Evolutionary conservation across 1,140 invertebrate genomes (phyloP), one percentile per base, ranked within the genome.

Genomic region (Rhizoglyphus robini): DNA sequence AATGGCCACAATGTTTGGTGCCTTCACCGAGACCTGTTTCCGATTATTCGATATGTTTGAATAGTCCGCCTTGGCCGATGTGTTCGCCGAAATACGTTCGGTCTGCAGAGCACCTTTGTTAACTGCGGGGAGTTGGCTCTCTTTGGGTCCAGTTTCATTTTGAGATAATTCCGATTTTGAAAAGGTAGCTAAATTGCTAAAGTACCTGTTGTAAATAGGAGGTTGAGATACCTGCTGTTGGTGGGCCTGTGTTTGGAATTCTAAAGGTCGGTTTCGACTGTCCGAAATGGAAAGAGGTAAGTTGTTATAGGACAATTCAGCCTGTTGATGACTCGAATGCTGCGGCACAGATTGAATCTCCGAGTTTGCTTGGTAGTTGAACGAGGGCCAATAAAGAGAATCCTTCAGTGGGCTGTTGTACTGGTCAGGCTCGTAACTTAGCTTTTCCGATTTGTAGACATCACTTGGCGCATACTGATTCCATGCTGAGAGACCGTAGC

Each of bases 1-100:
- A 4, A 69, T 62, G 1, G 67, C 68, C 38, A 68, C 20, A 20
- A 46, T 57, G 29, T 51, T 64, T 60, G 58, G 15, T 36, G 20
- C 23, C 32, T 38, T 61, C 20, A 23, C 18, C 29, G 13, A 11
- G n/a, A 60, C 30, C 15, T 34, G 15, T 23, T 60, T 60, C 25
- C 47, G 18, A 38, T 57, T 64, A 1, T 29, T 3, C 13, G 46
- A 11, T 4, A 64, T 48, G 41, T 64, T 18, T 34, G 63, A 64
- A 57, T 64, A 64, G 23, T 30, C 27, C 1, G 29, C 3, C 8
- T 60, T 36, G 2, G 18, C 3, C 13, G 3, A 30, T 18, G 30
- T 1, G 36, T 31, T 34, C 18, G 34, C 23, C 30, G 38, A n/a
- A n/a, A n/a, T n/a, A n/a, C n/a, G n/a, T n/a, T n/a, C n/a, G n/a